A percentile compares a stretch with the other conserved stretches of the same genome.
phyloP scores from a whole-genome alignment of 2,113 vertebrate species.

The Sylvietta virens region DNA sequence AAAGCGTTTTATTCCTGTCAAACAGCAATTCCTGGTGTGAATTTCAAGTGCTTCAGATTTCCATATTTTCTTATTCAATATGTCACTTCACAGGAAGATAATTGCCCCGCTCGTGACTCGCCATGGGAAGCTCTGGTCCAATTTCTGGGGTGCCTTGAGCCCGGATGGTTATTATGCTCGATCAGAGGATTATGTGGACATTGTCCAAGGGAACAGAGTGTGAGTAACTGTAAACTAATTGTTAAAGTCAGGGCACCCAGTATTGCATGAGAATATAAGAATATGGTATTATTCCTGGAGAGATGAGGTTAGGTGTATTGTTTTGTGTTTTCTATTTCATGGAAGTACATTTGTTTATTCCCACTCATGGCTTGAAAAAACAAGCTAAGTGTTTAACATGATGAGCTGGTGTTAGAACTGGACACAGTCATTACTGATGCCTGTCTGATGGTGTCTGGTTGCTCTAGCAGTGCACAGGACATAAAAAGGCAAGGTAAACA shows the following conservation, averaged over 20 bases:
- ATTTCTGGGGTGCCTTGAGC: slow-evolving; percentile 96
- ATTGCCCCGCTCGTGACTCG: slow-evolving; percentile 92
- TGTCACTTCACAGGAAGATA: slow-evolving; percentile 81
- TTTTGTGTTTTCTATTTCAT: not conserved
- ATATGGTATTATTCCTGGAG: not conserved
- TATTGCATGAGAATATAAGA: not conserved
- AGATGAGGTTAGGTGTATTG: not conserved
- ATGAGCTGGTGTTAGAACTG: not conserved
- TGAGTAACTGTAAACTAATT: slow-evolving; percentile 71
- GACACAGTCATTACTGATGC: not conserved
- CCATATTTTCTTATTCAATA: not conserved
- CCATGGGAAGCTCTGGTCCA: slow-evolving; percentile 95
- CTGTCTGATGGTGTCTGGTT: not conserved
- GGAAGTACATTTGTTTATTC: not conserved
- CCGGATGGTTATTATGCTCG: slow-evolving; percentile 95
- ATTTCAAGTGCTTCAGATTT: not conserved
- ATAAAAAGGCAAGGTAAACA: not conserved
- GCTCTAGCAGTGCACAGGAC: not conserved
- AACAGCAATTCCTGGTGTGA: not conserved
- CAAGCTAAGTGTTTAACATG: accelerated
- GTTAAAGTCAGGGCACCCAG: not conserved
- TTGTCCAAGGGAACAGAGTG: slow-evolving; percentile 93
- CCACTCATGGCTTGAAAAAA: not conserved
- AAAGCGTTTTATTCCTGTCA: not conserved
- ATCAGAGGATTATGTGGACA: slow-evolving; percentile 96